Percentiles rank a stretch among this genome's conserved stretches.
Evolutionary conservation across 2,797 vertebrate genomes (phyloP).

Genomic region (Sebastes oblongus): DNA sequence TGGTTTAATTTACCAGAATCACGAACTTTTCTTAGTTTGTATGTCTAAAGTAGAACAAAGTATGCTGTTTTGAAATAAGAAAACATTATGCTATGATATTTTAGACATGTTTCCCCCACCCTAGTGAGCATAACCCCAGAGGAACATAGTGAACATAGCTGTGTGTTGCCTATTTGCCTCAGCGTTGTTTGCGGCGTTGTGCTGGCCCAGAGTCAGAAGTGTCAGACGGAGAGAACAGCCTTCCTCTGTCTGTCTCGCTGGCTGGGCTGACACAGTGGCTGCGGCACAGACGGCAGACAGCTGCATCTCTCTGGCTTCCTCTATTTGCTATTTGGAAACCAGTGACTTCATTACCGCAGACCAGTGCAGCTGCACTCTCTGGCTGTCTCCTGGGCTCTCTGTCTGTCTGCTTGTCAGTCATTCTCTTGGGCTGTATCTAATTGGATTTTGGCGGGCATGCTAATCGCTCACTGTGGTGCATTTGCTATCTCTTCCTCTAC

Average conservation of each 20-base stretch:
- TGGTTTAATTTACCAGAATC: not conserved
- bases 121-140: not conserved
- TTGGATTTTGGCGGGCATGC: conserved; percentile 65
- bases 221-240: conserved; percentile 73
- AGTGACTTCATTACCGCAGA: conserved; percentile 83
- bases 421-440: conserved; percentile 57
- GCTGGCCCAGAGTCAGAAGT: conserved; percentile 69
- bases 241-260: conserved; percentile 66
- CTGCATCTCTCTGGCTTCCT: conserved; percentile 77
- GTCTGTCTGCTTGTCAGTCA: conserved; percentile 62
- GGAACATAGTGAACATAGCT: conserved; percentile 29
- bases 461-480: conserved; percentile 45
- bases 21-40: not conserved
- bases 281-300: conserved; percentile 81
- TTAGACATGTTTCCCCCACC: conserved; percentile 20
- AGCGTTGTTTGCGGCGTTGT: conserved; percentile 48
- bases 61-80: not conserved
- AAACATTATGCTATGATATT: conserved; percentile 18
- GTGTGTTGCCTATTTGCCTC: conserved; percentile 46
- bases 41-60: not conserved
- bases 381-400: conserved; percentile 61
- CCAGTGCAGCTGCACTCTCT: conserved; percentile 71
- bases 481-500: conserved; percentile 37
- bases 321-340: conserved; percentile 79
- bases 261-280: conserved; percentile 70